A percentile compares a stretch with the other conserved stretches of the same genome.
phyloP scores from a whole-genome alignment of 1,140 invertebrate species.

The Bombus terrestris region DNA sequence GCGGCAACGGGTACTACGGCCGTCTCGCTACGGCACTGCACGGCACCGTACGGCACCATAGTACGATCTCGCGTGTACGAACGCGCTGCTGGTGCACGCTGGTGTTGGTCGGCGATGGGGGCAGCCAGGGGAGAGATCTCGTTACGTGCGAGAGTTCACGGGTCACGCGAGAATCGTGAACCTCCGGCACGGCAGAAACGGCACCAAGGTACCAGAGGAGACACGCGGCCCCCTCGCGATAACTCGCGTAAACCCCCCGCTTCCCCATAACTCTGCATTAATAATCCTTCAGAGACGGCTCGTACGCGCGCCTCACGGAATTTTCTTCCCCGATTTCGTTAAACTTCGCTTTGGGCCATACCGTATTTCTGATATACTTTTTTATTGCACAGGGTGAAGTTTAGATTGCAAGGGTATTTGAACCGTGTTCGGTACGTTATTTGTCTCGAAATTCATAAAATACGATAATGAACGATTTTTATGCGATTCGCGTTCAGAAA shows the following conservation, averaged over 20 bases:
- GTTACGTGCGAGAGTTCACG: constrained; percentile 77
- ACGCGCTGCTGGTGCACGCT: constrained; percentile 40
- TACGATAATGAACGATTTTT: too few species aligned
- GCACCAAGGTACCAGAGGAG: constrained; percentile 30
- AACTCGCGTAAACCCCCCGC: constrained; percentile 48
- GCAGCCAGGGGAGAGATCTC: constrained; percentile 64
- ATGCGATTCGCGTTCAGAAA: too few species aligned
- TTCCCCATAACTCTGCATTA: constrained; percentile 55
- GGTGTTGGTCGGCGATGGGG: constrained; percentile 36
- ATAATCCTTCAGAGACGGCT: constrained; percentile 57
- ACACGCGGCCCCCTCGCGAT: constrained; percentile 64
- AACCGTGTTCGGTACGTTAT: too few species aligned
- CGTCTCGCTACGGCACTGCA: constrained; percentile 39
- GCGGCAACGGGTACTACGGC: constrained; percentile 26
- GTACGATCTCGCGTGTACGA: constrained; percentile 50
- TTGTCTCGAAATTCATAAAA: accelerated
- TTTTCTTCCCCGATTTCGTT: not conserved
- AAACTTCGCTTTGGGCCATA: too few species aligned
- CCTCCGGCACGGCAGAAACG: constrained; percentile 61
- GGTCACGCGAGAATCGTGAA: constrained; percentile 76
- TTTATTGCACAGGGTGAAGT: too few species aligned
- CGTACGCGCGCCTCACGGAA: not conserved
- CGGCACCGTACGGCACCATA: constrained; percentile 47
- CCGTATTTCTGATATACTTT: too few species aligned
- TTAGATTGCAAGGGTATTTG: too few species aligned